phyloP scores from a whole-genome alignment of 2,888 invertebrate genomes.

The Leucophora obtusa region DNA sequence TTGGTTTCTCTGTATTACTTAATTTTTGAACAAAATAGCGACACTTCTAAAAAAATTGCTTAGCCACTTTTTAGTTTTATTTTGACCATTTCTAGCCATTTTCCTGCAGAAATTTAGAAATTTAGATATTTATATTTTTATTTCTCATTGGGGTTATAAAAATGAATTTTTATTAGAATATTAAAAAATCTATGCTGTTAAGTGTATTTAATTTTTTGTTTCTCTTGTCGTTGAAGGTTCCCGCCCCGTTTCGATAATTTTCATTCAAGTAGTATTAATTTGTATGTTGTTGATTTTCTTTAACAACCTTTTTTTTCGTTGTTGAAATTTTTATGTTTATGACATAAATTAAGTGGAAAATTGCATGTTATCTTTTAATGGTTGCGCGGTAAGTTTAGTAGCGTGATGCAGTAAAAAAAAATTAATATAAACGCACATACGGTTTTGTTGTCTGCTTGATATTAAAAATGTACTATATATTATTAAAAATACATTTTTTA shows the following conservation, averaged over 20 bases:
- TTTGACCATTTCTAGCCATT: no score
- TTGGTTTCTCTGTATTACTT: no score
- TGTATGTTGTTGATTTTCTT: constrained; percentile 15
- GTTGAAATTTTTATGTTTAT: constrained; percentile 57
- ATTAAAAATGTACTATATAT: constrained; percentile 33
- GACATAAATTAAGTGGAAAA: constrained; percentile 66
- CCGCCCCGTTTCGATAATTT: constrained; percentile 43
- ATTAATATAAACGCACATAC: neutral
- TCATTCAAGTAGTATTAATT: constrained; percentile 48
- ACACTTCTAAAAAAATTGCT: no score
- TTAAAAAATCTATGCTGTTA: constrained; percentile 24
- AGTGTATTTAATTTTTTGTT: neutral
- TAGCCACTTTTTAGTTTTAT: no score
- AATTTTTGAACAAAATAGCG: no score
- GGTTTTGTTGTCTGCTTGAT: constrained; percentile 26
- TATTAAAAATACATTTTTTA: constrained; percentile 30
- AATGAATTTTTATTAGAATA: constrained; percentile 4
- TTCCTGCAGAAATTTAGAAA: no score
- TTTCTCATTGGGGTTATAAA: no score
- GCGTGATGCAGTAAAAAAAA: constrained; percentile 37
- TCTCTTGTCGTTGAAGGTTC: constrained; percentile 20
- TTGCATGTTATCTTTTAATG: constrained; percentile 63
- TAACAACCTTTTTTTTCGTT: neutral
- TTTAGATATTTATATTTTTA: no score
- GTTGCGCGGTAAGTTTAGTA: constrained; percentile 39